Percentiles rank a stretch among this genome's conserved stretches.
Evolutionary conservation across 2,113 vertebrate species (phyloP).

Genomic region (Peromyscus polionotus): DNA sequence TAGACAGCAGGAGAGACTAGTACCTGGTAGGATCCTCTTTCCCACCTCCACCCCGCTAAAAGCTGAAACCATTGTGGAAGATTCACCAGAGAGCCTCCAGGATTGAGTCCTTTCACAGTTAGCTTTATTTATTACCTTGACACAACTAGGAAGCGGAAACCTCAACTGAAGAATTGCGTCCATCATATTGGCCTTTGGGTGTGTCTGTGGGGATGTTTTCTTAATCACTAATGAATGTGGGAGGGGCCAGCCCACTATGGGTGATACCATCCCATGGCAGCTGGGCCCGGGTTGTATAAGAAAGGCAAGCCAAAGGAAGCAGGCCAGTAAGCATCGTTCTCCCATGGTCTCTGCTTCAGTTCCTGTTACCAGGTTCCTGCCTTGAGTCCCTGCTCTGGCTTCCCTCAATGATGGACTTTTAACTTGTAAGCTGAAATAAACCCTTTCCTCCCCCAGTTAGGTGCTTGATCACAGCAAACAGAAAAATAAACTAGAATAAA

Average conservation of each 20-base stretch:
- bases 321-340: not conserved
- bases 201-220: not conserved
- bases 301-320: not conserved
- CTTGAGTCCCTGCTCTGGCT: not conserved
- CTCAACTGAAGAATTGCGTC: not conserved
- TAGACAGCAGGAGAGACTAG: not conserved
- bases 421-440: not conserved
- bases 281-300: not conserved
- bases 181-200: not conserved
- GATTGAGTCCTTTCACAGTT: not conserved
- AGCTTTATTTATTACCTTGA: not conserved
- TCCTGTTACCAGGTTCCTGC: not conserved
- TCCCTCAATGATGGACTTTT: not conserved
- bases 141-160: not conserved
- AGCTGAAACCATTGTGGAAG: not conserved
- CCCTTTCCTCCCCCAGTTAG: not conserved
- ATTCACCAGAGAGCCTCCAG: not conserved
- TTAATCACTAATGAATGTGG: not conserved
- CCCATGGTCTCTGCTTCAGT: not conserved
- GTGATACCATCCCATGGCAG: not conserved
- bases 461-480: not conserved
- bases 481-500: not conserved
- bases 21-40: not conserved
- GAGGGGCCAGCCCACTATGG: not conserved
- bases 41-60: not conserved